Evolutionary conservation across 2,888 invertebrate species (phyloP), one percentile per base, ranked within the genome.

Genomic region (Automeris io): DNA sequence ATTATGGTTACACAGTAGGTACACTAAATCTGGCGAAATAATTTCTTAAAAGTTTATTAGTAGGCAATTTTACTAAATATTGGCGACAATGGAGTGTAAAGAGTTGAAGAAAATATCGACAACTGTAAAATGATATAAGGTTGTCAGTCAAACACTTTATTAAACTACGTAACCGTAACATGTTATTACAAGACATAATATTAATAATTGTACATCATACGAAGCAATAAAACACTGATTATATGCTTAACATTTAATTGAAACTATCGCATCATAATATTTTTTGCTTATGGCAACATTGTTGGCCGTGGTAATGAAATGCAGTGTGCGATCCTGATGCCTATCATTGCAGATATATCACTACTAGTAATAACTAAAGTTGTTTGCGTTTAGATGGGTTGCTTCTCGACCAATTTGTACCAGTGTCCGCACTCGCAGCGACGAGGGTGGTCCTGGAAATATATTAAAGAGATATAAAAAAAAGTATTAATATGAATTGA

Each of bases 381-480:
- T 54, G 59, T 73, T 62, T 78, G 65, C 55, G 46, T 63, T 92
- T 92, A 93, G 64, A 92, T 67, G 51, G 92, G 90, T 49, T 90
- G 87, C 79, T 93, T 93, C 76, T 93, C 93, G 42, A 92, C 91
- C 59, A 98, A 89, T 87, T 96, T 95, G 89, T 97, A 98, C 96
- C 96, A 98, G 74, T 97, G 92, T 40, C 99, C 99, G 76, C 99
- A 99, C 70, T 95, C 95, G 71, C 98, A 99, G 59, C 98, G 92
- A 69, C 94, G 95, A 44, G 96, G 93, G 57, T 92, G 91, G 24
- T 95, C 98, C 87, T 93, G 90, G 18, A 71, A 75, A 5, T 33
- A 35, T 46, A n/a, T n/a, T n/a, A 51, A 44, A 47, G 45, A 7
- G 35, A 31, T 39, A 25, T 34, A 18, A 18, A 11, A 22, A 12